These are phyloP conservation scores for Circaetus cinerascens DNA, from an alignment of 2,113 vertebrate species.

Conservation along the genomic window DNA sequence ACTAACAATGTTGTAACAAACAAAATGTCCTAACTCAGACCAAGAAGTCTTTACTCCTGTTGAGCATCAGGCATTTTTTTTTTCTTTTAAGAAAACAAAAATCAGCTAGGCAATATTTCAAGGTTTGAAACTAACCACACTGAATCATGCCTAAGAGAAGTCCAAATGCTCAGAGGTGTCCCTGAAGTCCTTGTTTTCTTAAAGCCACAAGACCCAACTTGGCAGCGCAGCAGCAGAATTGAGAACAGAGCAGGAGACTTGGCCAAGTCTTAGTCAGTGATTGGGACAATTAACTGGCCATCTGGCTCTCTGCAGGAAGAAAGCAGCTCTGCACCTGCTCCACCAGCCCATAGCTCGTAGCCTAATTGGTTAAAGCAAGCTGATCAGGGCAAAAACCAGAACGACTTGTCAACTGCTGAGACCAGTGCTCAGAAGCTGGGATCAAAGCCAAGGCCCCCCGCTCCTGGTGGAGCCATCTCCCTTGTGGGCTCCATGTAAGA, in stretches of 20 bases:
- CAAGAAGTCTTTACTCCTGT: not conserved
- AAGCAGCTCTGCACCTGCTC: constrained; percentile 21
- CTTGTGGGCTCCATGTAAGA: not conserved
- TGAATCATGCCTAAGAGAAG: not conserved
- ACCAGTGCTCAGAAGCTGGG: not conserved
- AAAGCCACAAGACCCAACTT: not conserved
- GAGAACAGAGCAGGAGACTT: not conserved
- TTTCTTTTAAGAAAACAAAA: not conserved
- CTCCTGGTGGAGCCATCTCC: not conserved
- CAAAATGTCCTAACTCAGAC: not conserved
- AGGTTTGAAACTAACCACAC: not conserved
- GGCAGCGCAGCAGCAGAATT: not conserved
- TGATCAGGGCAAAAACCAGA: not conserved
- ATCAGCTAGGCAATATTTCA: not conserved
- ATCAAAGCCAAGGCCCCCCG: not conserved
- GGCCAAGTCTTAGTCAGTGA: not conserved
- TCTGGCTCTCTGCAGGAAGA: not conserved
- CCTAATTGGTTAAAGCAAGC: not conserved
- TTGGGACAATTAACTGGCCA: not conserved
- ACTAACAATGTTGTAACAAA: not conserved
- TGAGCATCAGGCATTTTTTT: not conserved
- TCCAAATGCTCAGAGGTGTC: not conserved
- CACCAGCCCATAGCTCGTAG: not conserved
- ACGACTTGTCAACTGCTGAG: not conserved
- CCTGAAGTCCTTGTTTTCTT: not conserved